phyloP scores from a whole-genome alignment of 2,888 invertebrate species.

The Thymelicus lineola region DNA sequence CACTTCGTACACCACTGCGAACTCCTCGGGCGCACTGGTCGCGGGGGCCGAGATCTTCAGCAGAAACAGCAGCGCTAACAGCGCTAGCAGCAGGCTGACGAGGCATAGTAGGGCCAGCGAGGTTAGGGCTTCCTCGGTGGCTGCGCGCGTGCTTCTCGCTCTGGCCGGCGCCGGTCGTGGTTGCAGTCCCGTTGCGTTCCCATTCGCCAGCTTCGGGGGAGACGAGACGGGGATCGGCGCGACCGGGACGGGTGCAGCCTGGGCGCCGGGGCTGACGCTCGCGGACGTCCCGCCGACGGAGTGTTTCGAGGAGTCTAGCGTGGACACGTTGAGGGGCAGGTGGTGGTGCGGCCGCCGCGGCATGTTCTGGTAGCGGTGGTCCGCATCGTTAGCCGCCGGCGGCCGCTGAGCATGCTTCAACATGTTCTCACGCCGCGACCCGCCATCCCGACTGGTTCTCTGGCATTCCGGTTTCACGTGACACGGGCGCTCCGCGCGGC shows the following conservation, averaged over 20 bases:
- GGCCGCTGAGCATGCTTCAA: constrained; percentile 89
- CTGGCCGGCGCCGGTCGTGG: constrained; percentile 62
- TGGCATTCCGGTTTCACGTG: constrained; percentile 64
- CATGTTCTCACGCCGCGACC: constrained; percentile 82
- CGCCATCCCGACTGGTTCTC: constrained; percentile 77
- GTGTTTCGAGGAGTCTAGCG: constrained; percentile 88
- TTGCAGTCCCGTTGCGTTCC: constrained; percentile 85
- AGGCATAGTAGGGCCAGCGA: constrained; percentile 94
- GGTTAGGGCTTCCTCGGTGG: constrained; percentile 90
- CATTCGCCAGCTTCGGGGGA: constrained; percentile 79
- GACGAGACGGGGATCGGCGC: constrained; percentile 66
- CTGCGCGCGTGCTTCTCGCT: constrained; percentile 67
- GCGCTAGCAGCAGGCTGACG: constrained; percentile 92
- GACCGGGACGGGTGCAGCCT: constrained; percentile 60
- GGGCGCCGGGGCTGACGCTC: constrained; percentile 84
- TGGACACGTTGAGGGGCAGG: constrained; percentile 88
- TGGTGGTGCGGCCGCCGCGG: constrained; percentile 86
- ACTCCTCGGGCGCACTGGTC: constrained; percentile 89
- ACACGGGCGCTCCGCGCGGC: constrained; percentile 60
- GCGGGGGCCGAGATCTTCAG: constrained; percentile 92
- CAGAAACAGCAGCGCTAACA: constrained; percentile 93
- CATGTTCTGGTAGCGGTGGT: constrained; percentile 84
- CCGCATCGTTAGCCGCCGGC: constrained; percentile 82
- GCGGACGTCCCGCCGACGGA: constrained; percentile 85
- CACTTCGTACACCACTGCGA: constrained; percentile 95